Percentiles rank a stretch among this genome's conserved stretches.
Conservation (phyloP, 2,113 vertebrate species). For the Orientallactaga bullata region DNA sequence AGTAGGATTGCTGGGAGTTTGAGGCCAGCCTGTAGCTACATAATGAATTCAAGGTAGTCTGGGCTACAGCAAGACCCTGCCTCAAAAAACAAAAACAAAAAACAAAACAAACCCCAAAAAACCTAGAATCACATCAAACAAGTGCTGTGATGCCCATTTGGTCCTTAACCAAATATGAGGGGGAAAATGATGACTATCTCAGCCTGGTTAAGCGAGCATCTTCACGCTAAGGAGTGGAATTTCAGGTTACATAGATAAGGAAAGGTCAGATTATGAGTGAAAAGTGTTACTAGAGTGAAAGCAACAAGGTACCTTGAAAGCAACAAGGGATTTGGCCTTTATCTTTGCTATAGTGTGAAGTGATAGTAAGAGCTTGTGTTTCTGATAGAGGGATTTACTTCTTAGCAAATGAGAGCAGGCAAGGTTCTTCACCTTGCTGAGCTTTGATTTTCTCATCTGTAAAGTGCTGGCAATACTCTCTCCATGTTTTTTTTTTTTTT, state of each 20-base stretch:
- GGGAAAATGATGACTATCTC: background rate
- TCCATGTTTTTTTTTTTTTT: background rate
- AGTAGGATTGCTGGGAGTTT: no score
- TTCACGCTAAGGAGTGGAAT: background rate
- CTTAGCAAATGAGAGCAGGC: slow-evolving; percentile 5
- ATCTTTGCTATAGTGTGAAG: background rate
- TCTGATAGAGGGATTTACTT: background rate
- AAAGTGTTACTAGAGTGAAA: slow-evolving; percentile 34
- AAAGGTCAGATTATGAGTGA: background rate
- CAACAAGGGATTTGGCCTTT: background rate
- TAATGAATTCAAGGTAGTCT: no score
- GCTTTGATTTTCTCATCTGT: slow-evolving; percentile 49
- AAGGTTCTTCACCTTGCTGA: slow-evolving; percentile 14
- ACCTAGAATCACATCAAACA: background rate
- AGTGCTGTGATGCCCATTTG: slow-evolving; percentile 23
- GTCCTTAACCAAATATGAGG: background rate
- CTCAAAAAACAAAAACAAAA: no score
- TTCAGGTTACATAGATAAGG: slow-evolving; percentile 16
- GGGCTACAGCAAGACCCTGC: no score
- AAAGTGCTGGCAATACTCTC: background rate
- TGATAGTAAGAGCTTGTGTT: background rate
- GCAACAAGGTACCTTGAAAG: background rate
- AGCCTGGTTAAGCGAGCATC: slow-evolving; percentile 10
- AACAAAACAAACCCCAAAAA: no score
- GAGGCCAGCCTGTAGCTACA: background rate